Evolutionary conservation across 2,888 invertebrate genomes (phyloP).

Genomic region (Drosophila mayaguana): DNA sequence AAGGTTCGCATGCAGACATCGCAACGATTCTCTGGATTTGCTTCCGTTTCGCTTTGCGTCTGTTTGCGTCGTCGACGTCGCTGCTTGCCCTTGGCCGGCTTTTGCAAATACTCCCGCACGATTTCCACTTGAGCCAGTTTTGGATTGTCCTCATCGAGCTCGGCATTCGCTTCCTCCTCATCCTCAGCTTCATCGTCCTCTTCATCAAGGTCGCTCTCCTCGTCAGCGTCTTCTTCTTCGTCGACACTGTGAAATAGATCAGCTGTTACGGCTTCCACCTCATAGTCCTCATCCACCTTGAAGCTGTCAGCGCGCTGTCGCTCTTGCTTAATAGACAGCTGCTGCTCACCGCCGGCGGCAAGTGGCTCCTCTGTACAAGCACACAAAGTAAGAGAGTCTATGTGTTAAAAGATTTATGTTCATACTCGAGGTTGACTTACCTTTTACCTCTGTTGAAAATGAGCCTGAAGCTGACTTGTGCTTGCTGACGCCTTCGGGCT

Average conservation of each 20-base stretch:
- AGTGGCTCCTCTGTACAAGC: constrained; percentile 45
- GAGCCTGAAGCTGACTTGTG: constrained; percentile 3
- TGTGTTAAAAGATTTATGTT: background rate
- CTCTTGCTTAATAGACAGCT: constrained; percentile 57
- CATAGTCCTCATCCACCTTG: constrained; percentile 34
- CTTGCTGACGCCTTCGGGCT: background rate
- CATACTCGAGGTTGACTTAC: constrained; percentile 16
- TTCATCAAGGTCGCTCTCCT: constrained; percentile 39
- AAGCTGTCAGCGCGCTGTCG: constrained; percentile 35
- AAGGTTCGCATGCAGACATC: constrained; percentile 78
- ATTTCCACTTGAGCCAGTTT: constrained; percentile 40
- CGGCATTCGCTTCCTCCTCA: constrained; percentile 8
- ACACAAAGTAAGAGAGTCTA: too few relatives aligned
- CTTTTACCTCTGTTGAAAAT: constrained; percentile 38
- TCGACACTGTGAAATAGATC: constrained; percentile 27
- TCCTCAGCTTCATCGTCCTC: constrained; percentile 29
- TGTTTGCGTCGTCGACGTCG: constrained; percentile 51
- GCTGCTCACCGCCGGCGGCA: constrained; percentile 32
- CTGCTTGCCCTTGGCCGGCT: constrained; percentile 37
- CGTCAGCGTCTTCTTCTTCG: constrained; percentile 39
- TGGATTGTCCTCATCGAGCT: background rate
- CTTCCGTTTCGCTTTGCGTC: constrained; percentile 18
- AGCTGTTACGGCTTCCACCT: constrained; percentile 11
- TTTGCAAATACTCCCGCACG: constrained; percentile 52
- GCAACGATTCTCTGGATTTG: constrained; percentile 69